These are phyloP conservation scores for Pantelozetes paolii DNA, from an alignment of 2,888 invertebrate genomes.

Conservation along the genomic window DNA sequence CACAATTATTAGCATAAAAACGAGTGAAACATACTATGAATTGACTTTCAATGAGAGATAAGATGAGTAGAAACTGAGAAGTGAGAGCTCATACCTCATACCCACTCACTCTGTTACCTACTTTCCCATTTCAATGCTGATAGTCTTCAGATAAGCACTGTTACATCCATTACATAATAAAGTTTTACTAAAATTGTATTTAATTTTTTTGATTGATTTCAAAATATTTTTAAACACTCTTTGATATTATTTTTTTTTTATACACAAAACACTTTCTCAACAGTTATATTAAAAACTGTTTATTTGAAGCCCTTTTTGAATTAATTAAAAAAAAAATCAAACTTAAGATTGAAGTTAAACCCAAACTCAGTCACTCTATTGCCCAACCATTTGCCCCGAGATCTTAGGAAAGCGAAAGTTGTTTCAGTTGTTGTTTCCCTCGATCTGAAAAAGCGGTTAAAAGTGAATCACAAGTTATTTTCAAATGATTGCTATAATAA, in stretches of 20 bases:
- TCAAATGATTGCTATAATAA: neutral
- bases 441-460: conserved; percentile 10
- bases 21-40: too few relatives aligned
- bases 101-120: conserved; percentile 10
- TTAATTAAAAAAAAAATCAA: neutral
- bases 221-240: neutral
- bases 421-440: conserved; percentile 19
- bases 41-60: too few relatives aligned
- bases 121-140: neutral
- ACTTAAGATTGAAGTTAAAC: neutral
- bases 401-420: conserved; percentile 21
- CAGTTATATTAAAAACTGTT: conserved; percentile 1
- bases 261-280: neutral
- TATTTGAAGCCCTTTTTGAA: neutral
- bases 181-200: neutral
- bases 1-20: too few relatives aligned
- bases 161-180: conserved; percentile 12
- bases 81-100: neutral
- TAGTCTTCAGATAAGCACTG: neutral
- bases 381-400: conserved; percentile 4
- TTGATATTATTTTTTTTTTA: neutral
- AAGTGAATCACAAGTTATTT: conserved; percentile 8
- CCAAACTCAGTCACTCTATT: neutral
- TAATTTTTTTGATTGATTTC: neutral
- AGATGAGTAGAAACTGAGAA: too few relatives aligned